Percentiles rank a stretch among this genome's conserved stretches.
These are phyloP conservation scores for Microtus oregoni DNA, from an alignment of 2,113 vertebrate genomes.

Conservation along the genomic window DNA sequence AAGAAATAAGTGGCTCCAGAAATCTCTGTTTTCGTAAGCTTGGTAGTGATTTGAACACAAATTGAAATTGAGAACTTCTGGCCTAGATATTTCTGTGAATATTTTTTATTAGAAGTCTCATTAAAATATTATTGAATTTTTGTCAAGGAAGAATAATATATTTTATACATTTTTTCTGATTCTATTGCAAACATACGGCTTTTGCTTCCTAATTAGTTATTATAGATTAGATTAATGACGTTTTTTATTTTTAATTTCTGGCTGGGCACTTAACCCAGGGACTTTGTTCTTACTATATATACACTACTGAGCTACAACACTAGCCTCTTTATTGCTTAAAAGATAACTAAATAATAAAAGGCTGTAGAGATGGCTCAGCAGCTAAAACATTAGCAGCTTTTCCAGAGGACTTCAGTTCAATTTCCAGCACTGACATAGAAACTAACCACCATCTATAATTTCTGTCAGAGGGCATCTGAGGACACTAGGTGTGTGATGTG, in stretches of 20 bases:
- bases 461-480: not conserved
- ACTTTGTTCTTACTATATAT: not conserved
- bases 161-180: not conserved
- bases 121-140: not conserved
- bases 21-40: not conserved
- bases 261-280: not conserved
- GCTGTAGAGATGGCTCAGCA: not conserved
- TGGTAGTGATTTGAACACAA: not conserved
- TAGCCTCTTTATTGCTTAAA: not conserved
- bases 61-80: not conserved
- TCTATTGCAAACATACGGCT: not conserved
- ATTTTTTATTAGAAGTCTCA: not conserved
- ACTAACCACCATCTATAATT: not conserved
- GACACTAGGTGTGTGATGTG: not conserved
- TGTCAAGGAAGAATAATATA: not conserved
- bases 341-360: not conserved
- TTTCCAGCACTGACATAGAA: not conserved
- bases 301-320: not conserved
- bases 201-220: conserved; percentile 33
- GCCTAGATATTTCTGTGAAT: not conserved
- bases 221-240: not conserved
- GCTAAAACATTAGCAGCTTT: not conserved
- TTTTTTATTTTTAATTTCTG: not conserved
- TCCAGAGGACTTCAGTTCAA: not conserved
- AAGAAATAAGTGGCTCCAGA: not conserved